Evolutionary conservation across 2,113 vertebrate genomes (phyloP), one percentile per base, ranked within the genome.

Genomic region (Lates calcarifer): DNA sequence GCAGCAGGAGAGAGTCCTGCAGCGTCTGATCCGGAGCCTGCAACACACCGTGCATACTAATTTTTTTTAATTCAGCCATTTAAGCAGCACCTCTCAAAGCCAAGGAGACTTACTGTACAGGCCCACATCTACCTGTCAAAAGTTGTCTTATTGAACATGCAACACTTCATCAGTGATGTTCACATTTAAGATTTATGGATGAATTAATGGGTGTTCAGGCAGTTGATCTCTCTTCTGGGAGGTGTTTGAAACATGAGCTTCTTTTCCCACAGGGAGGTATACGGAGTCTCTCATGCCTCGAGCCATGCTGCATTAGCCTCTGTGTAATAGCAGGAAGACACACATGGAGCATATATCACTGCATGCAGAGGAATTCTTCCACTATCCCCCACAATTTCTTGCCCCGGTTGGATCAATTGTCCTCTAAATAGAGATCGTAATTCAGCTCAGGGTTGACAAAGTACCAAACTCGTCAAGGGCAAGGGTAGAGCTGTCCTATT

Each of bases 141-240:
- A 73, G 35, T 75, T 86, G 53, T 79, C 76, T 74, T 64, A 64
- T 60, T 77, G 67, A 84, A 82, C 74, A 67, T 64, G 58, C 72
- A 57, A 31, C 82, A 83, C 61, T 87, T 88, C 86, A 92, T 91
- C 75, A 76, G 68, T 41, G 68, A 43, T 70, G 77, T 80, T 86
- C 86, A 58, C 69, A 66, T 74, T 68, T 39, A 67, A 81, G 82
- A 92, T 82, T 74, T 81, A 90, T 88, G 29, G 77, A 60, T 79
- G 53, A 64, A 81, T 78, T 84, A 92, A 92, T 89, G 86, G 68
- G 33, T 68, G 81, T 76, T 74, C 49, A 72, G 66, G 47, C 67
- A 73, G 69, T 49, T 81, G 73, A 90, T 88, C 73, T 76, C 69
- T 85, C 90, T 63, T 4, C 41, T 65, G 83, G 77, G 79, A 90